These are phyloP conservation scores for Galeruca laticollis DNA, from an alignment of 2,888 invertebrate species.

Conservation along the genomic window DNA sequence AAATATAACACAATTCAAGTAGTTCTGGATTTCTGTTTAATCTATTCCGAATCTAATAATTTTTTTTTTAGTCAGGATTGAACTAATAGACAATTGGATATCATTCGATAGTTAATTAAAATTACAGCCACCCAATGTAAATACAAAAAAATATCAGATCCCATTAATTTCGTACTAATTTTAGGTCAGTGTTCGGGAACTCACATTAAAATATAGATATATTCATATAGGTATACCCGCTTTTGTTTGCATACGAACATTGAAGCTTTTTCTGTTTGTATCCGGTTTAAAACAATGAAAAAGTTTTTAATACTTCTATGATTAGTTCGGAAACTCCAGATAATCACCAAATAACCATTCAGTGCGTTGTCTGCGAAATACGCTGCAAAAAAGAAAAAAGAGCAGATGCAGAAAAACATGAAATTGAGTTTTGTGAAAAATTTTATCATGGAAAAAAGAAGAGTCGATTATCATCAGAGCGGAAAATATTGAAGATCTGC, in stretches of 20 bases:
- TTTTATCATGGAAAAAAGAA: too few species aligned
- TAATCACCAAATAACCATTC: constrained; percentile 30
- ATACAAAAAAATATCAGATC: too few species aligned
- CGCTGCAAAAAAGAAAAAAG: too few species aligned
- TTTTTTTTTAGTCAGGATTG: too few species aligned
- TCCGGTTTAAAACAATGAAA: constrained; percentile 13
- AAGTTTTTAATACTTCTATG: constrained; percentile 36
- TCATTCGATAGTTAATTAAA: too few species aligned
- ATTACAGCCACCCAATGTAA: too few species aligned
- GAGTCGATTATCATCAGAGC: too few species aligned
- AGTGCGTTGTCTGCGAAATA: constrained; percentile 1
- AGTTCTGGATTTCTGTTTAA: too few species aligned
- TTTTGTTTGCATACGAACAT: constrained; percentile 19
- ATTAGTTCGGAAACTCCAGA: constrained; percentile 27
- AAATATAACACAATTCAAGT: too few species aligned
- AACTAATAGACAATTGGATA: too few species aligned
- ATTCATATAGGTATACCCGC: constrained; percentile 3
- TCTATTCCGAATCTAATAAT: too few species aligned
- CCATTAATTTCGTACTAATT: not conserved
- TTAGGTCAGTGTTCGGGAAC: not conserved
- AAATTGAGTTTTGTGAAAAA: constrained; percentile 8
- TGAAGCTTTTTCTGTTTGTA: constrained; percentile 5
- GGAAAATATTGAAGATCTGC: too few species aligned
- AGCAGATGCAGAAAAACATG: constrained; percentile 48
- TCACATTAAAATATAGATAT: constrained; percentile 15